Base-by-base conservation (phyloP, 2,113 vertebrate species). In the Tyrannus savana region DNA sequence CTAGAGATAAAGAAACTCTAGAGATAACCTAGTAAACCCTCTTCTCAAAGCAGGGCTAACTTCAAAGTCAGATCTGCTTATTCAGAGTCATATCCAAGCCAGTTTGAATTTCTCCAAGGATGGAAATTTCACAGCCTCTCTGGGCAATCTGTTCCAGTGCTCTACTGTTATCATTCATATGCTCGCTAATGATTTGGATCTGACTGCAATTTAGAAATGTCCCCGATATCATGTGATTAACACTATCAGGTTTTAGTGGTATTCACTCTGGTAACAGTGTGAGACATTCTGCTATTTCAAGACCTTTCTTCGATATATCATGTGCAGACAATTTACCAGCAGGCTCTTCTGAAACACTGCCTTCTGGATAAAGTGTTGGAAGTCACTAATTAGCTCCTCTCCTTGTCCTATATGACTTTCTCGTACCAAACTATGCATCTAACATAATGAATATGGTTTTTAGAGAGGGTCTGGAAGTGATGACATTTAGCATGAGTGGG, bases 301-400 rank as follows among this genome's bases (percentile, higher is more conserved):
- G 84, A 64, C 56, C 63, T 80, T 59, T 92, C 59, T 93, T 87
- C 0, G 0, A 63, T 35, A 2, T n/a, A 58, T 80, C 71, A 76
- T 62, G 49, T 2, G 3, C 44, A 85, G 71, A 87, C 3, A 18
- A 82, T 68, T 47, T 30, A 35, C 77, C 67, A 94, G 79, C 78
- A 93, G 35, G 83, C 55, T 62, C 71, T 92, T 80, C 55, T 74
- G 25, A 94, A 88, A 77, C 0, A 2, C 14, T 74, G 59, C 83
- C 83, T 94, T 93, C 83, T 90, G 68, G 75, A 94, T 64, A 30
- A 76, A 80, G 25, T 59, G 50, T 23, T 80, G 76, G 72, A 88
- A 94, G 46, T 55, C 72, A 77, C 74, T 94, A 94, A 97, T 95
- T 95, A 95, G 75, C 76, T 83, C n/a, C 59, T 84, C 55, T 88